Evolutionary conservation across 2,797 vertebrate genomes (phyloP).

Genomic region (Vespertilio murinus): DNA sequence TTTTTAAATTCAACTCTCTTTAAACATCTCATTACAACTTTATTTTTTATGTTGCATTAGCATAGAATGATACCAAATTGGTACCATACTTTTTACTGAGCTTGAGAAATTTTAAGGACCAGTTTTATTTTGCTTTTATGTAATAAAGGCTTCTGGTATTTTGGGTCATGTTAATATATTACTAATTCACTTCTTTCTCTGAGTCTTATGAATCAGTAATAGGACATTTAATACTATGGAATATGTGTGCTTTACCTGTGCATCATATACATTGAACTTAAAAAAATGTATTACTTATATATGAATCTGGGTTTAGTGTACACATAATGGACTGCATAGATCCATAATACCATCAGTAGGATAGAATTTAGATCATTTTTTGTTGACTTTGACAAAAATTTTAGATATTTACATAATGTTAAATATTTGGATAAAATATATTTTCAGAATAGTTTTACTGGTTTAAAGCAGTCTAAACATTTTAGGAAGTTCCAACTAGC

Average conservation of each 20-base stretch:
- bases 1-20: not conserved
- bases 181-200: not conserved
- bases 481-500: not conserved
- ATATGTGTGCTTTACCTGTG: slow-evolving; percentile 10
- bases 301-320: not conserved
- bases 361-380: not conserved
- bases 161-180: slow-evolving; percentile 39
- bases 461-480: not conserved
- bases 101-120: slow-evolving; percentile 22
- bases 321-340: not conserved
- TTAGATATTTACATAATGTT: not conserved
- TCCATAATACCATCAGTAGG: not conserved
- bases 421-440: not conserved
- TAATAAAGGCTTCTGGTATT: not conserved
- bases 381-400: not conserved
- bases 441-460: slow-evolving; percentile 8
- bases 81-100: not conserved
- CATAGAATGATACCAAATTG: not conserved
- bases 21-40: not conserved
- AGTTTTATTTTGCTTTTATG: slow-evolving; percentile 31
- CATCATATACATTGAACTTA: not conserved
- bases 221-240: not conserved
- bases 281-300: not conserved
- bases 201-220: slow-evolving; percentile 1
- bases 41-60: slow-evolving; percentile 36